Evolutionary conservation across 1,140 invertebrate species (phyloP), one percentile per base, ranked within the genome.

Genomic region (Vanessa tameamea): DNA sequence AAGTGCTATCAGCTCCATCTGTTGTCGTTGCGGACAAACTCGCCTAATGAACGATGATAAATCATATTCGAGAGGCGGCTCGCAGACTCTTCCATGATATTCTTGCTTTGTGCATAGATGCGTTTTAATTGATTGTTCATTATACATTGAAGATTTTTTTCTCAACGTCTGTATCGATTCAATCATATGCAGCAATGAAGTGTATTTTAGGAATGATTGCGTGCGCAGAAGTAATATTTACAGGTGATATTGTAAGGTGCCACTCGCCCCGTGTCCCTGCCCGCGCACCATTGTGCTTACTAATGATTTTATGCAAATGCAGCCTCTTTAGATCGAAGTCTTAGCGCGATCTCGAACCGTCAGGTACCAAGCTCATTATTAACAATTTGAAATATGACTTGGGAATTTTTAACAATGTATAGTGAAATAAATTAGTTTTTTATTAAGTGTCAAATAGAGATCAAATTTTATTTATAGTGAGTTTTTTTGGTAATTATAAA

Each of bases 251-350:
- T 87, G 82, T 89, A 84, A 87, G 87, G 84, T 89, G 87, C 87
- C 82, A 85, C 82, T 90, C 85, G 82, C 79, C 78, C 81, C 87
- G 85, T 89, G 89, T 92, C 90, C 88, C 89, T 90, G 87, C 88
- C 87, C 83, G 86, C 82, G 80, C 85, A 87, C 86, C 91, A 92
- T 92, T 92, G 91, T 92, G 91, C 91, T 91, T 91, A 89, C 91
- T 92, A 92, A 92, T 91, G 91, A 92, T 91, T 92, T 92, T 92
- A 92, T 92, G 91, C 91, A 92, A 92, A 92, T 92, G 91, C 85
- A 91, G 81, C 83, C 87, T 92, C 89, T 91, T 92, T 88, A 92
- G 89, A 92, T 92, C 88, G 89, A 89, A 90, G 90, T 90, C 90
- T 91, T 92, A 92, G 87, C 88, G 90, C 90, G 90, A 92, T 91